Evolutionary conservation across 2,888 invertebrate genomes (phyloP).

Genomic region (Lasioglossum calceatum): DNA sequence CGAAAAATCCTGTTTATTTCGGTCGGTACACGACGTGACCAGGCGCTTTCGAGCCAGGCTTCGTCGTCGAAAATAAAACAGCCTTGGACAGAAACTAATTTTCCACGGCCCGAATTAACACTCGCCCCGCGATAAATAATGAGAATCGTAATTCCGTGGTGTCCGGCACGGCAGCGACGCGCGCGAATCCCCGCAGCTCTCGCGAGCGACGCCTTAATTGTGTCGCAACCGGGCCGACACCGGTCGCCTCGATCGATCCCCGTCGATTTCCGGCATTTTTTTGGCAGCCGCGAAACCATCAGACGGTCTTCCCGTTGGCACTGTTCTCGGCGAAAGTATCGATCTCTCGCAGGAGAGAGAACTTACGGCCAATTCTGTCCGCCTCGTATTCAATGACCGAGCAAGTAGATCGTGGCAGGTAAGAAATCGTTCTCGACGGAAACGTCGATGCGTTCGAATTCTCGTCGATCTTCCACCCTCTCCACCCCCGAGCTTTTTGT

Average conservation of each 20-base stretch:
- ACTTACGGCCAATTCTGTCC: not conserved
- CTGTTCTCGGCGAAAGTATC: slow-evolving; percentile 32
- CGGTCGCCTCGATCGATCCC: not conserved
- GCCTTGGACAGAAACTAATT: slow-evolving; percentile 46
- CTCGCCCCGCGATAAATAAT: slow-evolving; percentile 27
- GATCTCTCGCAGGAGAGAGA: slow-evolving; percentile 11
- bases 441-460: not conserved
- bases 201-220: slow-evolving; percentile 23
- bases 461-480: not conserved
- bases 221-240: not conserved
- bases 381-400: not conserved
- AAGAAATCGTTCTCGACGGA: not conserved
- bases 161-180: not conserved
- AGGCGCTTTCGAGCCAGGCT: slow-evolving; percentile 35
- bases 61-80: slow-evolving; percentile 40
- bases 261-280: slow-evolving; percentile 28
- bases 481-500: not conserved
- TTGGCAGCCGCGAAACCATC: slow-evolving; percentile 20
- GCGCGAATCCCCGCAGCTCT: not conserved
- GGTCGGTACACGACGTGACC: not conserved
- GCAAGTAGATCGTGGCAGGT: slow-evolving; percentile 8
- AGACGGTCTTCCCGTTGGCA: slow-evolving; percentile 35
- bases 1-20: slow-evolving; percentile 28
- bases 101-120: slow-evolving; percentile 42
- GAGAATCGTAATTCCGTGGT: slow-evolving; percentile 20